phyloP scores from a whole-genome alignment of 2,888 invertebrate species.

The Lasioglossum vierecki region DNA sequence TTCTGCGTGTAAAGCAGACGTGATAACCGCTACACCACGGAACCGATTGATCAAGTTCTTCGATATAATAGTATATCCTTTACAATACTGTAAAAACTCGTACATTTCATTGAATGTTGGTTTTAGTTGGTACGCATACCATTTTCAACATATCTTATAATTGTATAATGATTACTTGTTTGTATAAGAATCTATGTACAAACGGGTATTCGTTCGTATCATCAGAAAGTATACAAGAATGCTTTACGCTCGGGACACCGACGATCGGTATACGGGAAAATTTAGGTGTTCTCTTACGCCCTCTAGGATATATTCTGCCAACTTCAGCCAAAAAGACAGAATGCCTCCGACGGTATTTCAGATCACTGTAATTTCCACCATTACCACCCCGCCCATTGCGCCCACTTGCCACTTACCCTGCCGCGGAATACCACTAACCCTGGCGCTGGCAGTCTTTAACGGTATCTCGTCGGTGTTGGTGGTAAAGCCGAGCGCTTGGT shows the following conservation, averaged over 20 bases:
- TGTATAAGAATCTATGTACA: neutral
- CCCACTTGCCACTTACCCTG: too few relatives aligned
- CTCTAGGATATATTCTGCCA: too few relatives aligned
- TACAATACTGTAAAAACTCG: neutral
- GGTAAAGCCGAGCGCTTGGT: neutral
- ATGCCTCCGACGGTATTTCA: too few relatives aligned
- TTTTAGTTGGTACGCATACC: neutral
- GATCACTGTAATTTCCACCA: too few relatives aligned
- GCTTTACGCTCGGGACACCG: too few relatives aligned
- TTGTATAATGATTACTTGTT: neutral
- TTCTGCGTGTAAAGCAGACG: slow-evolving; percentile 82
- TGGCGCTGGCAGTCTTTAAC: too few relatives aligned
- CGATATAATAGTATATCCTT: neutral
- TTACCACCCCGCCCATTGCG: too few relatives aligned
- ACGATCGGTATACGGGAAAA: too few relatives aligned
- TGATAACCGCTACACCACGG: slow-evolving; percentile 81
- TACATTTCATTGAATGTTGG: neutral
- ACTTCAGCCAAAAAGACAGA: too few relatives aligned
- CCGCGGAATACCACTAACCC: too few relatives aligned
- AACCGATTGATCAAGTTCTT: slow-evolving; percentile 62
- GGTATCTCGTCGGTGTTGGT: too few relatives aligned
- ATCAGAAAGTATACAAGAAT: neutral
- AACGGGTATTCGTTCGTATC: neutral
- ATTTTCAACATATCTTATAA: neutral
- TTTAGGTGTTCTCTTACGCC: too few relatives aligned